Base-by-base conservation (phyloP, 2,888 invertebrate genomes). In the Amphipoea oculea region DNA sequence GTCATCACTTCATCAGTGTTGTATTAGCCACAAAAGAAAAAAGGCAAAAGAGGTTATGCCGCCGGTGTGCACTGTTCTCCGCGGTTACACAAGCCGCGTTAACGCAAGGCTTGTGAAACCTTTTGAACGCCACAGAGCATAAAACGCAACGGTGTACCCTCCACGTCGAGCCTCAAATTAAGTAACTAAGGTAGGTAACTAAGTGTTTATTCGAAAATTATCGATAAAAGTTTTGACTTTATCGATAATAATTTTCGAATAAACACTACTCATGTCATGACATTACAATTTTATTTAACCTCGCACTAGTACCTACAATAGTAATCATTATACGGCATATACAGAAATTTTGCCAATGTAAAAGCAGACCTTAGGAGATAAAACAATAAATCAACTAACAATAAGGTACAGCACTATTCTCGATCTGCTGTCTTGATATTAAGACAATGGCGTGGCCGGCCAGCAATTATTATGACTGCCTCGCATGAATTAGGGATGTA, bases 361-460 rank as follows among this genome's bases (percentile, higher is more conserved):
- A 57, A 23, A 7, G 54, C 6, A 54, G 20, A 20, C 20, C 20
- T 20, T 20, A 54, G 1, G 20, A 54, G 20, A 5, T 51, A 17
- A 20, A 54, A 20, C 20, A 20, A 17, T 17, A 17, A 51, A 54
- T 54, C 54, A 91, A 90, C 90, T 94, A 94, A 92, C 12, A 57
- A 23, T 57, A 57, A 57, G 54, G 17, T 54, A 5, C 23, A 57
- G 57, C 23, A 57, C 57, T 23, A 3, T 54, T 54, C 54, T 23
- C 7, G 54, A 23, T 54, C 54, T 23, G 2, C 51, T 51, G 20
- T 20, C 20, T 54, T 54, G 23, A 54, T 20, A 23, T 29, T 29
- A 29, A 29, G 29, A 29, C 29, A 29, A 29, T 23, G 54, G 54
- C 7, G 5, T 23, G 1, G 14, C 29, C 5, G 14, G 20, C 42